Evolutionary conservation across 1,140 invertebrate genomes (phyloP).

Genomic region (Orchesella cincta): DNA sequence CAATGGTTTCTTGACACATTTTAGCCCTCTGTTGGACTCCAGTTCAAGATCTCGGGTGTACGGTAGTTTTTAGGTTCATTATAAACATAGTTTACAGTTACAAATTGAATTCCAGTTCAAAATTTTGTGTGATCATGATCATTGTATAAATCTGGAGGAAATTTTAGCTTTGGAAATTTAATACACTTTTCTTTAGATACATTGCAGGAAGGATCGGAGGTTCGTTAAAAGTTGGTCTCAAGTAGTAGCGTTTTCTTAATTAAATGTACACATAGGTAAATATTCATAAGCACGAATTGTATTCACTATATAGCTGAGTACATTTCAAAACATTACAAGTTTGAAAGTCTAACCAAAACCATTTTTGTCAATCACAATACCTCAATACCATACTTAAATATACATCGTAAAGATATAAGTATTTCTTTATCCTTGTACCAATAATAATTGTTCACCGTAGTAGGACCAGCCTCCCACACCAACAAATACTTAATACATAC

Average conservation of each 20-base stretch:
- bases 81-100: neutral
- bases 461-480: slow-evolving; percentile 4
- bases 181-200: neutral
- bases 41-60: no score
- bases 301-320: no score
- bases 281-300: neutral
- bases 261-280: no score
- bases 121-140: no score
- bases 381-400: neutral
- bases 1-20: no score
- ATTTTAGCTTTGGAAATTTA: no score
- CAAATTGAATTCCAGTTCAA: neutral
- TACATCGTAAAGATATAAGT: neutral
- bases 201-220: slow-evolving; percentile 19
- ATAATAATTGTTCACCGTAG: neutral
- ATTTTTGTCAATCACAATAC: neutral
- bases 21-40: no score
- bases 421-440: neutral
- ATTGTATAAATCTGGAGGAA: no score
- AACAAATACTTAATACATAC: neutral
- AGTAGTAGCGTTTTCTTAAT: slow-evolving; percentile 6
- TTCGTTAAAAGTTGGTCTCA: slow-evolving; percentile 13
- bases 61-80: no score
- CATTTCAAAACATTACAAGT: no score
- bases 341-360: neutral